Evolutionary conservation across 2,888 invertebrate species (phyloP), one percentile per base, ranked within the genome.

Genomic region (Euplagia quadripunctaria): DNA sequence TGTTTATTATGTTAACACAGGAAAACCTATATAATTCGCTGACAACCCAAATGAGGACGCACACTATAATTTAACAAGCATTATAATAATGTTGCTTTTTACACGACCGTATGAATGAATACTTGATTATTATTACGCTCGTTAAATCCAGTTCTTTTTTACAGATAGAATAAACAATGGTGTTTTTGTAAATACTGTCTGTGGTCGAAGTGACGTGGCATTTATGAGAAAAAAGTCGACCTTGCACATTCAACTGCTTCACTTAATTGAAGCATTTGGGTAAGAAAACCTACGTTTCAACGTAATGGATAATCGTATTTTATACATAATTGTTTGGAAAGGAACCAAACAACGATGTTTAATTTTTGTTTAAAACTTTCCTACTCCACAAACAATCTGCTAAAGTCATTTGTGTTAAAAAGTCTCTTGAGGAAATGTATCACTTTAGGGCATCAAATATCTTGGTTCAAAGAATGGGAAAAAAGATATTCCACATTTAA

Each of bases 1-100:
- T 31, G 64, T 31, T 52, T 68, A 52, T 72, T 68, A 1, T 20
- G 31, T 55, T 41, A 17, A 63, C 72, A 42, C n/a, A 31, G 20
- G 14, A 8, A 61, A n/a, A 66, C 64, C 65, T 68, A 68, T 66
- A 71, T 84, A 82, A 83, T 84, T 78, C 79, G 67, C 43, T 41
- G 70, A 68, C 66, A 68, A 63, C 64, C 71, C 61, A 70, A 70
- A 46, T 67, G 74, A 76, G 79, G 74, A 73, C 73, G 73, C 72
- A 77, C 73, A 69, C 70, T 73, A 72, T 82, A 81, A 84, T 81
- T 79, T 73, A 68, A 64, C 41, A 55, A 43, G 70, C 75, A 83
- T 31, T 31, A 31, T 82, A 75, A 79, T 74, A 12, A 74, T 77
- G 76, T 76, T 75, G 77, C 70, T 69, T 58, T 81, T 75, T 76